These are phyloP conservation scores for Tapera naevia DNA, from an alignment of 2,797 vertebrate genomes.

Conservation along the genomic window DNA sequence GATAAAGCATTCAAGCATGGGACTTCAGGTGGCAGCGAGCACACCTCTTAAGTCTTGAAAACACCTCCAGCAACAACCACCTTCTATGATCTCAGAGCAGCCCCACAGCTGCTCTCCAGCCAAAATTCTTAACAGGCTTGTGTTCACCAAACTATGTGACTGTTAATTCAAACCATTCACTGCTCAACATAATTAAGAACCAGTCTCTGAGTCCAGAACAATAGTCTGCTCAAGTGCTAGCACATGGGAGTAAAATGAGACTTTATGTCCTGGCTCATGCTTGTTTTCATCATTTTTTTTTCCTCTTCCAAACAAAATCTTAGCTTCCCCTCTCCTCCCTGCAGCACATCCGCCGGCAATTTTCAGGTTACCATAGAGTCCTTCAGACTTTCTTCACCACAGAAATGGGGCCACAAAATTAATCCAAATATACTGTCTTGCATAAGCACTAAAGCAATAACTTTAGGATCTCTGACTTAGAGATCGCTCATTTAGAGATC, in stretches of 20 bases:
- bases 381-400: background rate
- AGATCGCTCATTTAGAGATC: background rate
- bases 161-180: conserved; percentile 56
- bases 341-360: background rate
- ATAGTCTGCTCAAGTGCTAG: conserved; percentile 56
- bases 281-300: background rate
- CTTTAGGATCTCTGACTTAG: background rate
- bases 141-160: conserved; percentile 58
- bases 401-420: background rate
- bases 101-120: conserved; percentile 46
- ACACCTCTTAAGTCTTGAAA: conserved; percentile 5
- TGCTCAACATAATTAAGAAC: conserved; percentile 61
- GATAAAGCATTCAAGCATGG: background rate
- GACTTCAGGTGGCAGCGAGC: conserved; percentile 37
- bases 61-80: conserved; percentile 43
- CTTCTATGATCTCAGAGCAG: conserved; percentile 40
- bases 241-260: conserved; percentile 55
- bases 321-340: background rate
- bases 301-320: background rate
- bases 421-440: rapidly evolving
- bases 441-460: background rate
- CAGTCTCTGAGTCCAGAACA: conserved; percentile 58
- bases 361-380: background rate
- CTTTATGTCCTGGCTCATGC: conserved; percentile 52
- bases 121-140: conserved; percentile 65